phyloP scores from a whole-genome alignment of 2,797 vertebrate species.

The Gallirallus australis region DNA sequence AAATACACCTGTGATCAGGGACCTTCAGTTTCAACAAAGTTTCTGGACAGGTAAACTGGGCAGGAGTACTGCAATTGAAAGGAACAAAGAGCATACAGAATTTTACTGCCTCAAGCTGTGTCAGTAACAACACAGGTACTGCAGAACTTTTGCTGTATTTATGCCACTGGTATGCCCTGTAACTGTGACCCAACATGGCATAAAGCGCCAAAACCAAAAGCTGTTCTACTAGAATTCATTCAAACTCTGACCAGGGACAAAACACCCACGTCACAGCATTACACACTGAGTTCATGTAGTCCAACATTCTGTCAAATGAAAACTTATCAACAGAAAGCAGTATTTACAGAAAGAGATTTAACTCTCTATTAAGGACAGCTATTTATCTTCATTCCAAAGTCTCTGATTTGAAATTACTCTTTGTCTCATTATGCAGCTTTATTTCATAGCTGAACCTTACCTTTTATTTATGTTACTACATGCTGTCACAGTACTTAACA shows the following conservation, averaged over 20 bases:
- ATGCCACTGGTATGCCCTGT: not conserved
- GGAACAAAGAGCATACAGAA: not conserved
- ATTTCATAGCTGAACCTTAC: not conserved
- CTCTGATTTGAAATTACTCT: not conserved
- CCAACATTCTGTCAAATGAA: not conserved
- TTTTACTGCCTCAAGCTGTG: not conserved
- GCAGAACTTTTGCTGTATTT: not conserved
- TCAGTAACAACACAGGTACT: not conserved
- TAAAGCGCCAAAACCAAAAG: not conserved
- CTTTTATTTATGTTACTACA: not conserved
- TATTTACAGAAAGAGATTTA: not conserved
- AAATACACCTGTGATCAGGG: not conserved
- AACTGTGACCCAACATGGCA: accelerated
- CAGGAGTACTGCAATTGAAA: not conserved
- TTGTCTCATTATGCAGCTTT: not conserved
- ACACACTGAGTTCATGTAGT: accelerated
- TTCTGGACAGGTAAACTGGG: not conserved
- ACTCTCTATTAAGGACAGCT: not conserved
- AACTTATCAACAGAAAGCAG: not conserved
- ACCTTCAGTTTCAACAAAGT: not conserved
- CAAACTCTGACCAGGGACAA: not conserved
- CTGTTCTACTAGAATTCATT: not conserved
- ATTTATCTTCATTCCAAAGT: not conserved
- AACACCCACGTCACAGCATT: not conserved
- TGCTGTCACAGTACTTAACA: not conserved